Conservation (phyloP, 2,797 vertebrate genomes). For the Lepidocolaptes lacrymiger region DNA sequence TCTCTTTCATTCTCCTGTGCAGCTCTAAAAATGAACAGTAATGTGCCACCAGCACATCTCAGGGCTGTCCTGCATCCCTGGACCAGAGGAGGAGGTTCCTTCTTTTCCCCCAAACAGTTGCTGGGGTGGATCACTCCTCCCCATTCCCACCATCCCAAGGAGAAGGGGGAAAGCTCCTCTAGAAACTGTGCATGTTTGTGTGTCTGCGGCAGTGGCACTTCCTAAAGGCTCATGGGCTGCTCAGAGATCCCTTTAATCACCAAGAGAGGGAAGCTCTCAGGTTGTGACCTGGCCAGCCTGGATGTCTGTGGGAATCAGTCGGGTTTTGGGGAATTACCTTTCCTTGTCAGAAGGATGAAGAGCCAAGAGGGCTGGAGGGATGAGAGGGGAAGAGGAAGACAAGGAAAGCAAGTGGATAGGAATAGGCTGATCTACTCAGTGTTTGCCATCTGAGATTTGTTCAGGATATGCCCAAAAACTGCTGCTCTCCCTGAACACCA, state of each 20-base stretch:
- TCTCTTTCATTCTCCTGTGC: not conserved
- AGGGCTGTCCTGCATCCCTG: not conserved
- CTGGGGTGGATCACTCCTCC: not conserved
- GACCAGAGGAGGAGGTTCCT: not conserved
- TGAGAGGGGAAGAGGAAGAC: not conserved
- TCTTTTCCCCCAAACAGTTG: not conserved
- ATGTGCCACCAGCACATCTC: not conserved
- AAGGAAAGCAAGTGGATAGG: not conserved
- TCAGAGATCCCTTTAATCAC: rapidly evolving
- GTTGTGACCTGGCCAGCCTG: not conserved
- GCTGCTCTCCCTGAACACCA: not conserved
- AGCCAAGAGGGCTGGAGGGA: not conserved
- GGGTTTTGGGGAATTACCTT: not conserved
- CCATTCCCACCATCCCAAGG: not conserved
- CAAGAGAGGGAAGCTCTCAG: not conserved
- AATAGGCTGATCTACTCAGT: not conserved
- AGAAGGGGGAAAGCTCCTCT: not conserved
- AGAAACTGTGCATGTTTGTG: not conserved
- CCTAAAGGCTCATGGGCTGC: not conserved
- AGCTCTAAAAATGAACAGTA: not conserved
- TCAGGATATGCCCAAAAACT: not conserved
- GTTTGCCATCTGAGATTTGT: not conserved
- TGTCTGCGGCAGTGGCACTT: not conserved
- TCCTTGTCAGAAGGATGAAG: not conserved
- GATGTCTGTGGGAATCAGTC: not conserved